Evolutionary conservation across 2,797 vertebrate species (phyloP).

Genomic region (Nyctalus aviator): DNA sequence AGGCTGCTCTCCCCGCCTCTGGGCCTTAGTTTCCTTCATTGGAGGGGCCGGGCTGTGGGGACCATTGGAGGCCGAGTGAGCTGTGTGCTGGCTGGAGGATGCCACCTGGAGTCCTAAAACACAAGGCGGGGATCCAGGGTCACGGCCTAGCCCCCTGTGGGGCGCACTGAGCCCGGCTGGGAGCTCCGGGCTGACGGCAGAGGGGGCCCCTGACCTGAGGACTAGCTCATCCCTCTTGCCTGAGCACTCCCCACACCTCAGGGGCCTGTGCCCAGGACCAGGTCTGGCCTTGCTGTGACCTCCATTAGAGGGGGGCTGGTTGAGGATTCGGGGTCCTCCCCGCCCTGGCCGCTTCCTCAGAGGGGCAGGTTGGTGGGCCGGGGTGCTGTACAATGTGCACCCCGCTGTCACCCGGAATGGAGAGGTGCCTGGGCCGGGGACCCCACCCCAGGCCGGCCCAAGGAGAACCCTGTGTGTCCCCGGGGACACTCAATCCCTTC

Average conservation of each 20-base stretch:
- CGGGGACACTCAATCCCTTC: not conserved
- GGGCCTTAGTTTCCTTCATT: not conserved
- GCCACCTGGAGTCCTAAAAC: not conserved
- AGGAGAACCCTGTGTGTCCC: not conserved
- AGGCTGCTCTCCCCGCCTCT: accelerated
- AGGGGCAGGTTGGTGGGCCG: not conserved
- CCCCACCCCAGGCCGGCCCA: not conserved
- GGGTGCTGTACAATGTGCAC: not conserved
- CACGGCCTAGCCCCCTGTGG: accelerated
- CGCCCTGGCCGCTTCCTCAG: not conserved
- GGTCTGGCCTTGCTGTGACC: not conserved
- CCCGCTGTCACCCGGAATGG: not conserved
- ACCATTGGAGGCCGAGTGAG: accelerated
- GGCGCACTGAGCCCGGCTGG: accelerated
- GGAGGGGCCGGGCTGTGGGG: not conserved
- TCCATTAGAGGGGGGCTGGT: accelerated
- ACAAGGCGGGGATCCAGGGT: accelerated
- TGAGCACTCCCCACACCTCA: accelerated
- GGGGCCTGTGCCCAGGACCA: accelerated
- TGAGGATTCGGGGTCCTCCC: accelerated
- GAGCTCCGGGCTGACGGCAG: accelerated
- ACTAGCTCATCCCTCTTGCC: accelerated
- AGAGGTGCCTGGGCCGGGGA: not conserved
- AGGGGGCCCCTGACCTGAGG: not conserved
- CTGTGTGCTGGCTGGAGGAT: not conserved